Percentiles rank a stretch among this genome's conserved stretches.
Evolutionary conservation across 1,140 invertebrate genomes (phyloP).

Genomic region (Cotesia chilonis): DNA sequence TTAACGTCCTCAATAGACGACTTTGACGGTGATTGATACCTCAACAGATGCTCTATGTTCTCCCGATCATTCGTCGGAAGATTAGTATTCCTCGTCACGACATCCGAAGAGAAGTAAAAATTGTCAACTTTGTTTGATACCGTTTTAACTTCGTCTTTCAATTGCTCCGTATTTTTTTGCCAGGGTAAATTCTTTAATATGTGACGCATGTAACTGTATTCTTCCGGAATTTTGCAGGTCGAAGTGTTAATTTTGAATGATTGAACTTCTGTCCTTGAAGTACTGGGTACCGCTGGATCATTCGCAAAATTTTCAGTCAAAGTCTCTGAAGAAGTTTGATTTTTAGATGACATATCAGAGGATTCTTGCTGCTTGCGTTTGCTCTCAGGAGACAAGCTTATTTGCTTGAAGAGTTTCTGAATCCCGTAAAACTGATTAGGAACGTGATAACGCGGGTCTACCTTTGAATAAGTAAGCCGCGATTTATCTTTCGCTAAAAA

Average conservation of each 20-base stretch:
- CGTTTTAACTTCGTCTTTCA: neutral
- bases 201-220: slow-evolving; percentile 24
- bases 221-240: slow-evolving; percentile 3
- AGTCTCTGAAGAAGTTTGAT: neutral
- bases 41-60: neutral
- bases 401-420: neutral
- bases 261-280: neutral
- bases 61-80: neutral
- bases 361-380: neutral
- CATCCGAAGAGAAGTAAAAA: neutral
- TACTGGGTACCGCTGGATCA: neutral
- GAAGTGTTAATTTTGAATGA: neutral
- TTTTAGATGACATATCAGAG: neutral
- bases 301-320: neutral
- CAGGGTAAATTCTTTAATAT: slow-evolving; percentile 16
- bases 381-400: neutral
- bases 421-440: neutral
- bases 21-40: neutral
- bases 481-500: neutral
- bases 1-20: neutral
- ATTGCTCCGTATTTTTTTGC: neutral
- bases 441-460: neutral
- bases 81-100: slow-evolving; percentile 3
- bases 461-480: neutral
- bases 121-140: neutral